Evolutionary conservation across 2,797 vertebrate species (phyloP).

Genomic region (Ptychobarbus kaznakovi): DNA sequence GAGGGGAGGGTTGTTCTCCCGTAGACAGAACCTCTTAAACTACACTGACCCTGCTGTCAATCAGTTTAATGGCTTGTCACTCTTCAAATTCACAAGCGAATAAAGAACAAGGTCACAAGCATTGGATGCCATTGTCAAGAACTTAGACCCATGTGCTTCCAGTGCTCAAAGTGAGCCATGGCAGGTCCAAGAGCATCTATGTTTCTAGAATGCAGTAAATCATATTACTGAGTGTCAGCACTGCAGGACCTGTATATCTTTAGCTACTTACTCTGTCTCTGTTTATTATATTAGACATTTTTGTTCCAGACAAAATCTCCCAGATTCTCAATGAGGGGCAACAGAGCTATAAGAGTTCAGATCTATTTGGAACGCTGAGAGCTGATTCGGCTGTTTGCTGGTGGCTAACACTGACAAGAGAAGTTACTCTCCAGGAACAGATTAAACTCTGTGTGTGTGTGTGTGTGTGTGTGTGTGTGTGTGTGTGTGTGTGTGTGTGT

Average conservation of each 20-base stretch:
- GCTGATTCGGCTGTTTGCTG: constrained; percentile 46
- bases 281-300: constrained; percentile 7
- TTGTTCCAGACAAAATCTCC: constrained; percentile 15
- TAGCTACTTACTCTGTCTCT: background rate
- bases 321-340: constrained; percentile 22
- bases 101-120: constrained; percentile 34
- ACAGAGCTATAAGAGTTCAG: constrained; percentile 14
- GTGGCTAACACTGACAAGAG: constrained; percentile 33
- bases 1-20: constrained; percentile 32
- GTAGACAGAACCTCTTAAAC: constrained; percentile 47
- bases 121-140: constrained; percentile 2
- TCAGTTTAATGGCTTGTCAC: constrained; percentile 53
- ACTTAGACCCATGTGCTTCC: background rate
- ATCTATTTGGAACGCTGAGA: constrained; percentile 22
- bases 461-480: background rate
- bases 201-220: constrained; percentile 8
- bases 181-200: constrained; percentile 10
- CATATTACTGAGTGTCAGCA: background rate
- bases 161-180: constrained; percentile 3
- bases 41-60: constrained; percentile 56
- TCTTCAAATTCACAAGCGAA: constrained; percentile 39
- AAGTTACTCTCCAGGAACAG: constrained; percentile 48
- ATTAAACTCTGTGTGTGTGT: constrained; percentile 41
- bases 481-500: background rate
- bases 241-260: background rate